phyloP scores from a whole-genome alignment of 2,797 vertebrate species.

The Sardinella longiceps region DNA sequence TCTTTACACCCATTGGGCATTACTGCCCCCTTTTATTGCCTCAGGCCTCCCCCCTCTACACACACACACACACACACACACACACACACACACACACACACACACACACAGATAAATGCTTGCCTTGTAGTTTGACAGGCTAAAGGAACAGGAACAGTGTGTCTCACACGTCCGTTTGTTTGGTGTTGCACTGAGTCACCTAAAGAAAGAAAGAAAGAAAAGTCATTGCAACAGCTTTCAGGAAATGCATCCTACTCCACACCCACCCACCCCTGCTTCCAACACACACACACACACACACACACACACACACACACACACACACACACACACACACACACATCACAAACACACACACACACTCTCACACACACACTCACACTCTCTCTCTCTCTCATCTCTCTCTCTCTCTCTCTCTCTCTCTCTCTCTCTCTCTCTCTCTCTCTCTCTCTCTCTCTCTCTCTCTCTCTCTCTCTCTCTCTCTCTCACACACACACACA shows the following conservation, averaged over 20 bases:
- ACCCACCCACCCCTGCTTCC: not conserved
- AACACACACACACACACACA: not conserved
- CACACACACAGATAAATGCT: not conserved
- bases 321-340: not conserved
- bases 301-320: slow-evolving; percentile 23
- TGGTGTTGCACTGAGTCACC: slow-evolving; percentile 28
- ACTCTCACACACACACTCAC: not conserved
- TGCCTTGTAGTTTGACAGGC: not conserved
- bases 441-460: too few relatives aligned
- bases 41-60: not conserved
- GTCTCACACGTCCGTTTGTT: slow-evolving; percentile 45
- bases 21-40: not conserved
- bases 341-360: not conserved
- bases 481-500: not conserved
- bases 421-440: too few relatives aligned
- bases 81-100: not conserved
- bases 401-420: too few relatives aligned
- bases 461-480: too few relatives aligned
- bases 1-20: slow-evolving; percentile 24
- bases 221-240: slow-evolving; percentile 38
- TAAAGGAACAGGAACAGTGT: slow-evolving; percentile 2
- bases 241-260: slow-evolving; percentile 43
- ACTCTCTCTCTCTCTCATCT: too few relatives aligned
- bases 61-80: not conserved
- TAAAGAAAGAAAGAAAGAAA: slow-evolving; percentile 32